Evolutionary conservation across 1,140 invertebrate genomes (phyloP), one percentile per base, ranked within the genome.

Genomic region (Ostrea edulis): DNA sequence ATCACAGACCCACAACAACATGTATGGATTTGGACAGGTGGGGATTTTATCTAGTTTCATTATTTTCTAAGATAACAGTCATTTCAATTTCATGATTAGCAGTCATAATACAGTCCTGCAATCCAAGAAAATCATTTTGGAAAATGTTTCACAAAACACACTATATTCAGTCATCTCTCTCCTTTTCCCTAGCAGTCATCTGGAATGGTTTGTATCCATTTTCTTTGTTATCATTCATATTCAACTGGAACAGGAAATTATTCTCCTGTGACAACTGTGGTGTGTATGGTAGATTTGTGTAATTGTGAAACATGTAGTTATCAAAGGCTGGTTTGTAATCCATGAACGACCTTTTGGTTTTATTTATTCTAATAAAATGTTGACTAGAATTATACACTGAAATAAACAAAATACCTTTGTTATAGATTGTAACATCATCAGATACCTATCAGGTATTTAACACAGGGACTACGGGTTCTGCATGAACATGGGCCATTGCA

Each of bases 1-100:
- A 44, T 99, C 99, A 91, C 97, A 99, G 94, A 99, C 99, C n/a
- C 99, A 99, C 95, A 99, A 99, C 96, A 99, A 99, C 94, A 98
- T 98, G 97, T 99, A 98, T 95, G 97, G 97, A 11, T 99, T 98
- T 95, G 97, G 94, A 89, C 92, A 94, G 93, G 95, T 95, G 89
- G 92, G 92, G 25, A 77, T 62, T 62, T 20, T n/a, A 58, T 62
- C 8, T 62, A 17, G 20, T n/a, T 62, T 62, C 55, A 44, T 44
- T 44, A 44, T 44, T 44, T 1, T 44, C 55, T 62, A 20, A 62
- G 14, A 62, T 20, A 20, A 62, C n/a, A 62, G n/a, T 17, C 14
- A 62, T 62, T 20, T 62, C 0, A 62, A 62, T 20, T 62, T 17
- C n/a, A 7, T 62, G 55, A 20, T n/a, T 20, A 20, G 55, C 17